phyloP scores from a whole-genome alignment of 2,888 invertebrate species.

The Desoria tigrina region DNA sequence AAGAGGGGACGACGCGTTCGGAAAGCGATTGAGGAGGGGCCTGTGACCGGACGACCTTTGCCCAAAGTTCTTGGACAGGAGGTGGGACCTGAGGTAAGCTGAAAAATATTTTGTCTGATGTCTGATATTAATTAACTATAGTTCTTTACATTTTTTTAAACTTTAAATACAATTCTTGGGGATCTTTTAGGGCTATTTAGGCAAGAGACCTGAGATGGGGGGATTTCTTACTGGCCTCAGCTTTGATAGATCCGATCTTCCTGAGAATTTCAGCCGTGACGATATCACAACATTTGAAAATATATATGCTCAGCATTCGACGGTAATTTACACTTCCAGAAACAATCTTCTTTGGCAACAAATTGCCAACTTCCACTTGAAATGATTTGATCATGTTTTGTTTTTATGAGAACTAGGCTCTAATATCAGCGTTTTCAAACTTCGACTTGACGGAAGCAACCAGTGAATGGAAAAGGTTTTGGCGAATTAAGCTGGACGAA shows the following conservation, averaged over 20 bases:
- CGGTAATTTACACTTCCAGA: too few relatives aligned
- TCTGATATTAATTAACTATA: too few relatives aligned
- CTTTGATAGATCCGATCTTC: slow-evolving; percentile 18
- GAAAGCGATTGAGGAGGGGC: slow-evolving; percentile 20
- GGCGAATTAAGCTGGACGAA: background rate
- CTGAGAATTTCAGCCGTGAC: background rate
- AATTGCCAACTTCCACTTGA: background rate
- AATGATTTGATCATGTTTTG: too few relatives aligned
- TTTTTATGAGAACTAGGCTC: background rate
- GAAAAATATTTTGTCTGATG: background rate
- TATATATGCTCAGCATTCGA: slow-evolving; percentile 26
- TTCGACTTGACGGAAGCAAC: slow-evolving; percentile 5
- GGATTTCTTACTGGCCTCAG: slow-evolving; percentile 4
- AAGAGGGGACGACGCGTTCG: slow-evolving; percentile 31
- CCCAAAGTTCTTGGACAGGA: slow-evolving; percentile 27
- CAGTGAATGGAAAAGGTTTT: slow-evolving; percentile 14
- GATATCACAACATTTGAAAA: slow-evolving; percentile 28
- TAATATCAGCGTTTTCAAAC: background rate
- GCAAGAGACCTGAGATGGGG: slow-evolving; percentile 8
- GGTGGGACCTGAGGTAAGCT: slow-evolving; percentile 5
- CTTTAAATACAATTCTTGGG: background rate
- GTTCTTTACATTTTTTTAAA: too few relatives aligned
- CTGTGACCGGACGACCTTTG: slow-evolving; percentile 19
- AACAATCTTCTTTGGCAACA: too few relatives aligned
- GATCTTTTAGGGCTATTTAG: slow-evolving; percentile 28